Base-by-base conservation (phyloP, 2,797 vertebrate species). In the Falco cherrug region DNA sequence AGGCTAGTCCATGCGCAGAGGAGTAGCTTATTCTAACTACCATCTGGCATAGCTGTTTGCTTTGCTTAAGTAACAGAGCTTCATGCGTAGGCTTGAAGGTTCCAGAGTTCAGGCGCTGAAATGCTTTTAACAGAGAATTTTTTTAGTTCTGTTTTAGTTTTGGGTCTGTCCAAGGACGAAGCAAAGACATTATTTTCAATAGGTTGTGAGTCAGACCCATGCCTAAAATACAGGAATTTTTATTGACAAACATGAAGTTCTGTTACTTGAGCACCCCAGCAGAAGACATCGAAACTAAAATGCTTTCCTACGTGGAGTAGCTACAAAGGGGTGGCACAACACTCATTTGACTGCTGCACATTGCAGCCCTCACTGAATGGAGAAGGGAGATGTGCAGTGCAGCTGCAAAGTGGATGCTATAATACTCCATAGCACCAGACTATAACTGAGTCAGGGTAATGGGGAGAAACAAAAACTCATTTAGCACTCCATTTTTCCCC, bases 21-120 rank as follows among this genome's bases (percentile, higher is more conserved):
- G 47, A 95, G 69, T 63, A 73, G 54, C 67, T 95, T 92, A 87
- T 90, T 84, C 69, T 50, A 88, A 9, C 48, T 69, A 54, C 90
- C 88, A 91, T 88, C 91, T 96, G 92, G 57, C 6, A 5, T 25
- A 53, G 47, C 8, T 75, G 35, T 33, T 90, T 90, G 35, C 39
- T 84, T 69, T 76, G 74, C 61, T 84, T 73, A 83, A 87, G 60
- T 31, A 76, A 82, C 65, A 84, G 82, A 77, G 37, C 54, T 90
- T 90, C 8, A 0, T 47, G 37, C 29, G 76, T 35, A 67, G 77
- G 54, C 29, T 79, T 86, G 61, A 87, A 73, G 83, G 54, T 71
- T 84, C 47, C 21, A 2, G 11, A 50, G 70, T 88, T 94, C 82
- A 88, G 57, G 29, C 4, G 2, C 31, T 53, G 48, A 90, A 81